These are phyloP conservation scores for Oscheius sp. DNA, from an alignment of 2,888 invertebrate genomes.

Conservation along the genomic window DNA sequence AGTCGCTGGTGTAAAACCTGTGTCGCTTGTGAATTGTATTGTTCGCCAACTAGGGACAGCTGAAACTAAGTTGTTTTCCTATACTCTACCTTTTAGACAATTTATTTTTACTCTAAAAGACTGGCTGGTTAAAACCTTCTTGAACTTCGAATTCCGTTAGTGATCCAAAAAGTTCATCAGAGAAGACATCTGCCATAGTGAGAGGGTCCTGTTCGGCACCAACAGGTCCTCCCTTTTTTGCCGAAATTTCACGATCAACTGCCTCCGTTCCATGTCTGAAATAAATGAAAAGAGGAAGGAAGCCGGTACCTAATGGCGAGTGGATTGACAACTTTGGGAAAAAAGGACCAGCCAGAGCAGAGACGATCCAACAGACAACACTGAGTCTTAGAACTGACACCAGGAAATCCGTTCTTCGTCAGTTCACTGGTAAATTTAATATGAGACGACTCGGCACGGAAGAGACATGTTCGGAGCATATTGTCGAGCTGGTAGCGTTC, in stretches of 20 bases:
- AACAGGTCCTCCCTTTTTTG: conserved; percentile 9
- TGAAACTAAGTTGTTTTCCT: no score
- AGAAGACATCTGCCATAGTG: conserved; percentile 17
- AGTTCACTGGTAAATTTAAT: background rate
- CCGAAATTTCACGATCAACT: background rate
- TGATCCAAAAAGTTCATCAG: conserved; percentile 24
- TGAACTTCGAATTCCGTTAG: background rate
- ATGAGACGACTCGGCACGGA: background rate
- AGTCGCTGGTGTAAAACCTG: no score
- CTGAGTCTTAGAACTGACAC: background rate
- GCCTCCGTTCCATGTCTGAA: background rate
- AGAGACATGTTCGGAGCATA: conserved; percentile 20
- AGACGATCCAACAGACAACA: background rate
- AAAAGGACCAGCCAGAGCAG: conserved; percentile 18
- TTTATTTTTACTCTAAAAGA: no score
- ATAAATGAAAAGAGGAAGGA: no score
- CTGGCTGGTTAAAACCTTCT: no score
- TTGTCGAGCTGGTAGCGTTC: conserved; percentile 17
- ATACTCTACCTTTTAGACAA: no score
- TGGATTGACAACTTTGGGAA: conserved; percentile 38
- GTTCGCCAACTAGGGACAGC: no score
- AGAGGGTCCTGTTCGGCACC: background rate
- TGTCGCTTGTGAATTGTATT: no score
- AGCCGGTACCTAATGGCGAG: conserved; percentile 35
- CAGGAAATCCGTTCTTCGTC: background rate